phyloP scores from a whole-genome alignment of 2,113 vertebrate genomes.

The Rutilus rutilus region DNA sequence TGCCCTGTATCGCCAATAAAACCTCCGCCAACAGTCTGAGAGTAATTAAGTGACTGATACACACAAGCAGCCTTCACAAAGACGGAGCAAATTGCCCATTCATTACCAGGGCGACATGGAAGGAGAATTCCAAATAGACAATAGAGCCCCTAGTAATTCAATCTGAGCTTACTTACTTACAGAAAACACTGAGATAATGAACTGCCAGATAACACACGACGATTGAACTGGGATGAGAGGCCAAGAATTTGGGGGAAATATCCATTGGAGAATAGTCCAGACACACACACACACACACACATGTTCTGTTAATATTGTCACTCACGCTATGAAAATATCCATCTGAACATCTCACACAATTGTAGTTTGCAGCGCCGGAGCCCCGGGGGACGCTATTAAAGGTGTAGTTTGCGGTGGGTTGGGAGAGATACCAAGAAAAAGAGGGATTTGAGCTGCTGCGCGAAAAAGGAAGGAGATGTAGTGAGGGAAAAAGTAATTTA shows the following conservation, averaged over 20 bases:
- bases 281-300: constrained; percentile 32
- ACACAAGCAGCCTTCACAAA: constrained; percentile 92
- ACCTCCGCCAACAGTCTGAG: constrained; percentile 83
- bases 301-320: constrained; percentile 81
- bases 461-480: constrained; percentile 33
- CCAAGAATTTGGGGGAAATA: constrained; percentile 44
- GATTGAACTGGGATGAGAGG: constrained; percentile 52
- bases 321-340: constrained; percentile 88
- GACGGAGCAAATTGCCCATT: constrained; percentile 99
- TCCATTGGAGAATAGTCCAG: constrained; percentile 53
- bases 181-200: constrained; percentile 99
- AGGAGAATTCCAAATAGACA: constrained; percentile 92
- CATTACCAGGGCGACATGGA: constrained; percentile 91
- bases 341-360: constrained; percentile 86
- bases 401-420: constrained; percentile 78
- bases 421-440: constrained; percentile 37
- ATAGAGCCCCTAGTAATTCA: constrained; percentile 95
- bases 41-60: constrained; percentile 94
- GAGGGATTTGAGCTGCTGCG: background rate
- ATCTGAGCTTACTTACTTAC: constrained; percentile 98
- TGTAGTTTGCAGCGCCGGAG: constrained; percentile 84
- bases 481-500: constrained; percentile 89
- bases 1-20: constrained; percentile 82
- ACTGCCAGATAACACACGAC: constrained; percentile 92
- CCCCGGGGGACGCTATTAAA: constrained; percentile 89